These are phyloP conservation scores for Dromius quadrimaculatus DNA, from an alignment of 2,888 invertebrate genomes.

Conservation along the genomic window DNA sequence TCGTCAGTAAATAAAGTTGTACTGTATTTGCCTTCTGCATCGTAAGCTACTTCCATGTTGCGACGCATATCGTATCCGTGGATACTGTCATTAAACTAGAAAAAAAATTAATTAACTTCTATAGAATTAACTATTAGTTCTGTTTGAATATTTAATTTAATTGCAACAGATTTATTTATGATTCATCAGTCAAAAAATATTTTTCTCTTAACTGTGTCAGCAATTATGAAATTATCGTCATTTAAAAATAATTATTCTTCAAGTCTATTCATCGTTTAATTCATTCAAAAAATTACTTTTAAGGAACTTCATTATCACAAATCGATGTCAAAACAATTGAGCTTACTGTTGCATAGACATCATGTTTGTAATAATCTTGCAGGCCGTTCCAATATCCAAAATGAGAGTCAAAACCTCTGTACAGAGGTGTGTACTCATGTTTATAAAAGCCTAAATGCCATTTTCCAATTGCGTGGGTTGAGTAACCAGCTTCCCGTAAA, in stretches of 20 bases:
- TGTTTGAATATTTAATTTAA: not conserved
- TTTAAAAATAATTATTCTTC: too few species aligned
- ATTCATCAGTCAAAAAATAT: not conserved
- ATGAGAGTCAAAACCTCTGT: slow-evolving; percentile 84
- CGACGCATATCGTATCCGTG: slow-evolving; percentile 75
- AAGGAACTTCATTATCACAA: too few species aligned
- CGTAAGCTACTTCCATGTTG: slow-evolving; percentile 70
- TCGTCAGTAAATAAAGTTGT: slow-evolving; percentile 77
- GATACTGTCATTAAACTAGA: slow-evolving; percentile 61
- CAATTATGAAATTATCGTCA: too few species aligned
- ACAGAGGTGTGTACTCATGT: slow-evolving; percentile 78
- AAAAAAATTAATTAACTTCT: slow-evolving; percentile 4
- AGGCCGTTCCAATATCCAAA: slow-evolving; percentile 88
- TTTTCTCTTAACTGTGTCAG: not conserved
- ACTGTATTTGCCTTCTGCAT: slow-evolving; percentile 72
- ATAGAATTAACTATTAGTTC: not conserved
- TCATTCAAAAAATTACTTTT: too few species aligned
- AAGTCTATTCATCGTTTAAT: too few species aligned
- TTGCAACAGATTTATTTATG: too few species aligned
- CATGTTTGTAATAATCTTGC: slow-evolving; percentile 83
- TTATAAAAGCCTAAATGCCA: slow-evolving; percentile 88
- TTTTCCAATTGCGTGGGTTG: slow-evolving; percentile 84
- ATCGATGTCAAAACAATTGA: too few species aligned
- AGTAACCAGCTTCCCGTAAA: slow-evolving; percentile 76
- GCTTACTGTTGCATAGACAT: slow-evolving; percentile 67